Percentiles rank a stretch among this genome's conserved stretches.
Evolutionary conservation across 2,797 vertebrate genomes (phyloP).

Genomic region (Gobio occitaniae): DNA sequence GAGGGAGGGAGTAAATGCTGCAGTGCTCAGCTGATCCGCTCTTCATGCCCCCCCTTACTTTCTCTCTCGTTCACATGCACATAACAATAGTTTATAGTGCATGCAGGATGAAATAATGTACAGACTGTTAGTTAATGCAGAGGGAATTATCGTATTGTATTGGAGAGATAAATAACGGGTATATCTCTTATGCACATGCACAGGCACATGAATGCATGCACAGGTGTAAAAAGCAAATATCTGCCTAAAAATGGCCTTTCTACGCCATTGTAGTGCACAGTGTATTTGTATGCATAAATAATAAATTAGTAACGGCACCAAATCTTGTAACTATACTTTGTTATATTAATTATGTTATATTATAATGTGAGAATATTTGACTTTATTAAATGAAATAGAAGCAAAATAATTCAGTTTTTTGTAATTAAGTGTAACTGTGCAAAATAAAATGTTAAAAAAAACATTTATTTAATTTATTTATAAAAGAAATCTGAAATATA

Average conservation of each 20-base stretch:
- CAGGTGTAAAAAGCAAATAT: background rate
- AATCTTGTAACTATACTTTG: background rate
- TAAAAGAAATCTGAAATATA: background rate
- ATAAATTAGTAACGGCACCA: background rate
- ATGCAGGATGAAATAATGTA: background rate
- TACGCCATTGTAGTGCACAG: background rate
- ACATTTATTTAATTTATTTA: background rate
- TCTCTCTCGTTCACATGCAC: constrained; percentile 22
- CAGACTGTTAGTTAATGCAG: background rate
- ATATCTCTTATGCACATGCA: background rate
- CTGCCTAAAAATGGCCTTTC: background rate
- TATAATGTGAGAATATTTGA: too few species aligned
- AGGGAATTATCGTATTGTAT: background rate
- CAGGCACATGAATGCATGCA: background rate
- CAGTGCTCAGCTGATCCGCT: constrained; percentile 60
- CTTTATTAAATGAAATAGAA: background rate
- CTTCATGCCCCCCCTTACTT: constrained; percentile 18
- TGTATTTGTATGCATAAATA: background rate
- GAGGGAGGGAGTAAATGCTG: constrained; percentile 53
- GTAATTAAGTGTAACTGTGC: background rate
- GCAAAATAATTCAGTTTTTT: background rate
- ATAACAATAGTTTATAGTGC: constrained; percentile 31
- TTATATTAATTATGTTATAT: background rate
- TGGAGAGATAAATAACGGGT: background rate
- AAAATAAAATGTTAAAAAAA: background rate